These are phyloP conservation scores for Leptothorax acervorum DNA, from an alignment of 2,888 invertebrate genomes.

Conservation along the genomic window DNA sequence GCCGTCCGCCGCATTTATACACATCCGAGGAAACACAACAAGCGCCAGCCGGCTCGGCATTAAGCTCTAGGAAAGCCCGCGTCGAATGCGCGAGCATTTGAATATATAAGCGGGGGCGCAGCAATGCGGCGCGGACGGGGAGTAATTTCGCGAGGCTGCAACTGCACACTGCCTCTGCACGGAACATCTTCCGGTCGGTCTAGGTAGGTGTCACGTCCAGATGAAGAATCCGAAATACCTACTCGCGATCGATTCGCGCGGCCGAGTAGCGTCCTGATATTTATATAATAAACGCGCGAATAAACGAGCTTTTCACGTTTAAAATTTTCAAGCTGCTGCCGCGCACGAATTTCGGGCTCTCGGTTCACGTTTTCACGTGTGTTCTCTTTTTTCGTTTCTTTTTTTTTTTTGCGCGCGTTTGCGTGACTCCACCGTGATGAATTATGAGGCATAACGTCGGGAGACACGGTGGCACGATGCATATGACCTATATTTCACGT, in stretches of 20 bases:
- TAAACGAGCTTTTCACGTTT: background rate
- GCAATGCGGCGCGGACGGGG: background rate
- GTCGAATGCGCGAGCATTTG: conserved; percentile 36
- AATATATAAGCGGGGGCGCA: conserved; percentile 32
- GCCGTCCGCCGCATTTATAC: conserved; percentile 40
- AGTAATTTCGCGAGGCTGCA: conserved; percentile 20
- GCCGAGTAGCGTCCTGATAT: too few relatives aligned
- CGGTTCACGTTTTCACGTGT: conserved; percentile 61
- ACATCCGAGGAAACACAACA: conserved; percentile 27
- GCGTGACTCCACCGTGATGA: conserved; percentile 63
- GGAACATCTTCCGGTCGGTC: background rate
- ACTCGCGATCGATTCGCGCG: background rate
- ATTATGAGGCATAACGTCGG: conserved; percentile 74
- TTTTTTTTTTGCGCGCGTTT: conserved; percentile 18
- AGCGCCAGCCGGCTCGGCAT: conserved; percentile 29
- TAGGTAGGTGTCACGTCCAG: background rate
- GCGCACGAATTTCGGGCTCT: background rate
- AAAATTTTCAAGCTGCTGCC: background rate
- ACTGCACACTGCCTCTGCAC: background rate
- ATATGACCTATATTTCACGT: conserved; percentile 73
- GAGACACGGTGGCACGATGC: conserved; percentile 70
- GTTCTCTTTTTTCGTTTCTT: conserved; percentile 40
- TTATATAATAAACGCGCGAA: background rate
- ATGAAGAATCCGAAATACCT: background rate
- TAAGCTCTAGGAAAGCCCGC: conserved; percentile 22